Base-by-base conservation (phyloP, 2,113 vertebrate genomes). In the Ovis canadensis region DNA sequence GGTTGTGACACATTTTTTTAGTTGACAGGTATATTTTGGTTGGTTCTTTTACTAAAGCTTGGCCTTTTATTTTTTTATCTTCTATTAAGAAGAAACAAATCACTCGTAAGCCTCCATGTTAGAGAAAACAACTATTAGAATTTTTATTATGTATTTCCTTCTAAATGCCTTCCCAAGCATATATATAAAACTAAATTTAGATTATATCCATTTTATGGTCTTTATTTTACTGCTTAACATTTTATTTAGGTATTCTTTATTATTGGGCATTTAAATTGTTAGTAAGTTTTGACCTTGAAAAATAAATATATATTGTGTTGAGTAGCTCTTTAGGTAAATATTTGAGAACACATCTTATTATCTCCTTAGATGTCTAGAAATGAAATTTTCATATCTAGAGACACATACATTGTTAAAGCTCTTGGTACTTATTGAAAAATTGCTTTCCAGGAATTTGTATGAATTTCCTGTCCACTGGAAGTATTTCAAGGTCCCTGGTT, bases 191-290 rank as follows among this genome's bases (percentile, higher is more conserved):
- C 54, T 19, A 88, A 60, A 60, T 85, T 83, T 85, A 92, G 48
- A 62, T 93, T 54, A 88, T 3, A 64, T 8, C 4, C 23, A 33
- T 90, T 93, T 77, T 80, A 25, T 96, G 10, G 19, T 11, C 19
- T 81, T 91, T 45, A 62, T 94, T 86, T 88, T 94, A 55, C 16
- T 33, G 45, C 52, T 60, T 92, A 64, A 62, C 14, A 62, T 95
- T 93, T 97, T 87, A 83, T 93, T 87, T 84, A 94, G 60, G 9
- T 45, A 16, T 85, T 80, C 33, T 90, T 96, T 85, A n/a, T 94
- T 62, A 90, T 43, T 31, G 11, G 31, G 59, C 45, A 48, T 90
- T 60, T 84, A 80, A 80, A 16, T 88, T 94, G n/a, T 88, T 87
- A 92, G 3, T 85, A 31, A 67, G 80, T 91, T 88, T 95, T 93